Evolutionary conservation across 1,140 invertebrate species (phyloP), one percentile per base, ranked within the genome.

Genomic region (Drosophila seguyi): DNA sequence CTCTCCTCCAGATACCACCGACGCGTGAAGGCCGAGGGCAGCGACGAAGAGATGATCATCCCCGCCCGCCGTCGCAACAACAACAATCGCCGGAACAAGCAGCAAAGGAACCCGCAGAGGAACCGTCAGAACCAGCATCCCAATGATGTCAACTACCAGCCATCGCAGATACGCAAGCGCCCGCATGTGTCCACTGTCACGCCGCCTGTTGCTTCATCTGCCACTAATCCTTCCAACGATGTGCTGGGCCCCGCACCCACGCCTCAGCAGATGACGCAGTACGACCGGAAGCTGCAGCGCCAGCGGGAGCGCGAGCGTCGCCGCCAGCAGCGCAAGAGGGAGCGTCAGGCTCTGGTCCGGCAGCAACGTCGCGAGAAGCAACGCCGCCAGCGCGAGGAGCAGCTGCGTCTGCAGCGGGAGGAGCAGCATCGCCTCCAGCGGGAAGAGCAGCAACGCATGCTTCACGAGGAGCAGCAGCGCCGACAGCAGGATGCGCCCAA

Each of bases 1-100:
- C 0, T 39, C 13, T 25, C 6, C 61, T 58, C 13, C 58, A 92
- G 91, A 76, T 81, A 59, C 29, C 80, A 88, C 57, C 90, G 91
- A 7, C 78, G 81, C n/a, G 90, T 92, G 1, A 92, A 88, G 58
- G 88, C 91, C 25, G 83, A 82, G 42, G 91, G 76, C 57, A 92
- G 91, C 36, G 65, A 71, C 11, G 91, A 92, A 68, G 86, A 91
- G 36, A 92, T 92, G 61, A 63, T 82, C 18, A 81, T 92, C 16
- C 88, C 91, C 5, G 36, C 48, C 10, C 82, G 79, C 5, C 80
- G 79, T 6, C 80, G 85, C 8, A 63, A 71, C 25, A 71, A 52
- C 8, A 63, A 65, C 29, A 71, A 55, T 39, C 65, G 67, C 13
- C 67, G 84, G 3, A 68, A 62, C 29, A 65, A 72, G 13, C 60